Conservation (phyloP, 2,888 invertebrate species). For the Pediacus dermestoides region DNA sequence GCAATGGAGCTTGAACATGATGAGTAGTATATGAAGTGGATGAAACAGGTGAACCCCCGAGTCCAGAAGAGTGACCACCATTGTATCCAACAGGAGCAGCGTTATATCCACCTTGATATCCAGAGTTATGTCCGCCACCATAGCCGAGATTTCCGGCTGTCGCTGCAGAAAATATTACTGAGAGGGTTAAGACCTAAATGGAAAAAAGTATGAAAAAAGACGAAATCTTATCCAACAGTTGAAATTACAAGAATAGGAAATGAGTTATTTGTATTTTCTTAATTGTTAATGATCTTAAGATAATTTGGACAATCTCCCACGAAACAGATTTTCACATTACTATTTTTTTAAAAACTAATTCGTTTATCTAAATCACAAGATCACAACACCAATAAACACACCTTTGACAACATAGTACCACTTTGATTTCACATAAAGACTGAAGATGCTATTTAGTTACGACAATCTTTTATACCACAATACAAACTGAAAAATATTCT, state of each 20-base stretch:
- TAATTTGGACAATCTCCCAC: too few relatives aligned
- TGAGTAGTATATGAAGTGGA: conserved; percentile 25
- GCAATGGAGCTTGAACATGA: conserved; percentile 17
- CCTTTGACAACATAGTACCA: conserved; percentile 16
- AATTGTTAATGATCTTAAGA: too few relatives aligned
- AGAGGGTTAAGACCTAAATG: conserved; percentile 15
- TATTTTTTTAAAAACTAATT: too few relatives aligned
- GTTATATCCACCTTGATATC: background rate
- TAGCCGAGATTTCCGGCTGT: conserved; percentile 16
- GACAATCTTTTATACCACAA: conserved; percentile 16
- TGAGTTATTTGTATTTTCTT: too few relatives aligned
- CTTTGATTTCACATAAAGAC: conserved; percentile 5
- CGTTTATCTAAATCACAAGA: too few relatives aligned
- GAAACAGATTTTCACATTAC: too few relatives aligned
- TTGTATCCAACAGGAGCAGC: too few relatives aligned
- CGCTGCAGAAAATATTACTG: conserved; percentile 11
- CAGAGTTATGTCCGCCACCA: conserved; percentile 12
- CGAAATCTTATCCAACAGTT: background rate
- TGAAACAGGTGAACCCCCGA: conserved; percentile 21
- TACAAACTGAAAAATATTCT: conserved; percentile 11
- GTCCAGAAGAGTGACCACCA: too few relatives aligned
- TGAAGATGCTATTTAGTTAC: conserved; percentile 8
- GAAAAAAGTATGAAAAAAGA: too few relatives aligned
- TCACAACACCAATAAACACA: conserved; percentile 16
- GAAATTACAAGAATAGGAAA: conserved; percentile 2